A percentile compares a stretch with the other conserved stretches of the same genome.
These are phyloP conservation scores for Chironomus striatipennis DNA, from an alignment of 1,140 invertebrate genomes.

Conservation along the genomic window DNA sequence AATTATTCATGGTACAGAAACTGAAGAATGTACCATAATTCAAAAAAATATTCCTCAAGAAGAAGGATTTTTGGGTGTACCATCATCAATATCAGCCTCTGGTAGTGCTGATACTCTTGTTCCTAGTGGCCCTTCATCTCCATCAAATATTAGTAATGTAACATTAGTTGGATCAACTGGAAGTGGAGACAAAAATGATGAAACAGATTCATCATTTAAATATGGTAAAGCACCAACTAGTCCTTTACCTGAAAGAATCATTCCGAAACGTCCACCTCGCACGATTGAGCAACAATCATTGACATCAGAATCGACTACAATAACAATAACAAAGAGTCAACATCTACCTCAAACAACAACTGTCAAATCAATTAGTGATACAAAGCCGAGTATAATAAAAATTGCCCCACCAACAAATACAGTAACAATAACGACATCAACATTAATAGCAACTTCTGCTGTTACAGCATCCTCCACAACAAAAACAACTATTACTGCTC, in stretches of 20 bases:
- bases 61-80: conserved; percentile 23
- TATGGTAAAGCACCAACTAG: conserved; percentile 25
- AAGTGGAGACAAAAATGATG: conserved; percentile 40
- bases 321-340: conserved; percentile 7
- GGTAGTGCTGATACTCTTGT: conserved; percentile 62
- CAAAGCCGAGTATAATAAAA: conserved; percentile 20
- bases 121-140: conserved; percentile 55
- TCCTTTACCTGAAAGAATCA: conserved; percentile 25
- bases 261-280: conserved; percentile 27
- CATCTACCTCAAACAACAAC: conserved; percentile 21
- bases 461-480: background rate
- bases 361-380: background rate
- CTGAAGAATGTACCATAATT: background rate
- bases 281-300: conserved; percentile 22
- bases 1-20: background rate
- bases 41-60: background rate
- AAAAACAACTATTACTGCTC: background rate
- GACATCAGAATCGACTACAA: background rate
- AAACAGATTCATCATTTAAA: conserved; percentile 26
- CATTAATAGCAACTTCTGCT: background rate
- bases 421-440: background rate
- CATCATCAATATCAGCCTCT: conserved; percentile 51
- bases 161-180: conserved; percentile 51
- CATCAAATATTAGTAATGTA: conserved; percentile 60
- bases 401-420: background rate